Conservation (phyloP, 2,797 vertebrate species). For the Emydoidea blandingii region DNA sequence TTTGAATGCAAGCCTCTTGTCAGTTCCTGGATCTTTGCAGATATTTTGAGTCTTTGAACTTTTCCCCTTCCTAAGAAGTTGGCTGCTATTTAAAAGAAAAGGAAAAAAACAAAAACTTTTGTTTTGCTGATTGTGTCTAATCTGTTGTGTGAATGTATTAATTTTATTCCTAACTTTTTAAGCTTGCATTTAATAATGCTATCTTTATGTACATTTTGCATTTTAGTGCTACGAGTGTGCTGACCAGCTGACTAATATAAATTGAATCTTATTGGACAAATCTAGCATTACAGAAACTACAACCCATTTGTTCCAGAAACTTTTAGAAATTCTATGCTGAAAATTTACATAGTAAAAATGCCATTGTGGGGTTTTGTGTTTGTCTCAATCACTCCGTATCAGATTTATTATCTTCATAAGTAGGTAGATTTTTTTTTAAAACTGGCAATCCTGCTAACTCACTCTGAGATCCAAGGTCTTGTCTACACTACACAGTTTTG, state of each 20-base stretch:
- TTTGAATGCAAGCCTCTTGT: slow-evolving; percentile 35
- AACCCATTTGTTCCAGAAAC: neutral
- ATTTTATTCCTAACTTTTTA: neutral
- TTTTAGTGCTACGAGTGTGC: neutral
- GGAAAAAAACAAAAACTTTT: neutral
- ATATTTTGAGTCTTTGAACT: slow-evolving; percentile 22
- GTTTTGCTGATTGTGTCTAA: neutral
- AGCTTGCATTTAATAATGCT: neutral
- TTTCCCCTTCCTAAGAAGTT: slow-evolving; percentile 5
- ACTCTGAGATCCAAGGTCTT: neutral
- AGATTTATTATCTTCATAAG: neutral
- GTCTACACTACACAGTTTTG: no score
- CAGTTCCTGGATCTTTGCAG: slow-evolving; percentile 52
- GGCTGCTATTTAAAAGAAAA: slow-evolving; percentile 39
- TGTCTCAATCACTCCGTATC: neutral
- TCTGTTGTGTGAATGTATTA: neutral
- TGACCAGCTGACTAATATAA: neutral
- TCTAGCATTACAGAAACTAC: neutral
- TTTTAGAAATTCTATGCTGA: neutral
- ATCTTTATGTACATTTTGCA: neutral
- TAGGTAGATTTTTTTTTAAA: neutral
- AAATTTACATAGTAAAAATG: neutral
- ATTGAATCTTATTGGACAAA: neutral
- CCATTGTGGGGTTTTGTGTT: neutral
- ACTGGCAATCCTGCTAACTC: neutral